These are phyloP conservation scores for Acinonyx jubatus DNA, from an alignment of 2,113 vertebrate species.

Conservation along the genomic window DNA sequence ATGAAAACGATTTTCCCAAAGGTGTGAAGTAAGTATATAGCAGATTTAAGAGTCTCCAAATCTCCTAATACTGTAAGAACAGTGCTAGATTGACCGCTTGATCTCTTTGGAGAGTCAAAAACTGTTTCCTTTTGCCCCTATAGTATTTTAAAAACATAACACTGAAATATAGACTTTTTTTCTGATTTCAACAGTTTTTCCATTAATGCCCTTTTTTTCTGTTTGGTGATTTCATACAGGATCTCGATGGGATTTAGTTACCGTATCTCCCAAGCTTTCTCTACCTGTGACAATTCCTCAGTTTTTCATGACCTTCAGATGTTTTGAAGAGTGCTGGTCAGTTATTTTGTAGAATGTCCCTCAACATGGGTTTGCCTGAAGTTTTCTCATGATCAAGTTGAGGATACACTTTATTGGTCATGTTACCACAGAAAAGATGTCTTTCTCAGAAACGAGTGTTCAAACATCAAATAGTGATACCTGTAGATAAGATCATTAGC, in stretches of 20 bases:
- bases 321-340: not conserved
- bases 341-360: not conserved
- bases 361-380: not conserved
- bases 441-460: not conserved
- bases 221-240: not conserved
- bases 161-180: not conserved
- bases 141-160: not conserved
- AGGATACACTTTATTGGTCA: not conserved
- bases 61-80: not conserved
- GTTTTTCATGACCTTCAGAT: not conserved
- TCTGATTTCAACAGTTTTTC: not conserved
- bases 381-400: not conserved
- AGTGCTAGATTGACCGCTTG: not conserved
- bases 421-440: not conserved
- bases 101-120: not conserved
- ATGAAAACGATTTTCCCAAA: not conserved
- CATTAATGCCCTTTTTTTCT: not conserved
- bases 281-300: not conserved
- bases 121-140: not conserved
- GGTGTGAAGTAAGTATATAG: not conserved
- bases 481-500: not conserved
- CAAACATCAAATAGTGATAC: not conserved
- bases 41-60: not conserved
- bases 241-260: not conserved
- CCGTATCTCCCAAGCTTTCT: not conserved